These are phyloP conservation scores for Dynastes maya DNA, from an alignment of 2,888 invertebrate genomes.

Conservation along the genomic window DNA sequence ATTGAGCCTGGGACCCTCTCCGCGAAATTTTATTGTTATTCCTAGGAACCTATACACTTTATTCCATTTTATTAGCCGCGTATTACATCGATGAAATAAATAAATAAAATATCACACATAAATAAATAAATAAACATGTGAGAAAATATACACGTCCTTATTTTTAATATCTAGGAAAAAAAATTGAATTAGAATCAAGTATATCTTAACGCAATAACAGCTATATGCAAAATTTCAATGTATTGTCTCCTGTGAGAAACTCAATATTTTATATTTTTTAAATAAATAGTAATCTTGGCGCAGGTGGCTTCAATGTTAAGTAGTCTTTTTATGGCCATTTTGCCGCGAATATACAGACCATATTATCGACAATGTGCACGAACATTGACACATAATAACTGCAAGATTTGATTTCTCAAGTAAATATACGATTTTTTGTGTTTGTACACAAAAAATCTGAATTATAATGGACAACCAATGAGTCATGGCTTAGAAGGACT, in stretches of 20 bases:
- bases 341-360: slow-evolving; percentile 21
- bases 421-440: slow-evolving; percentile 14
- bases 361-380: slow-evolving; percentile 10
- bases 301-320: slow-evolving; percentile 26
- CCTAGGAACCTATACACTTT: not conserved
- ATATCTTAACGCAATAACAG: not conserved
- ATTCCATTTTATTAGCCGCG: not conserved
- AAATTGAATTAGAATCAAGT: not conserved
- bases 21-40: slow-evolving; percentile 16
- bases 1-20: slow-evolving; percentile 6
- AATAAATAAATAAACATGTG: not conserved
- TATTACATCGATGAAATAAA: not conserved
- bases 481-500: slow-evolving; percentile 18
- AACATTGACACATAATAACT: slow-evolving; percentile 32
- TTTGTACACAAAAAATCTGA: slow-evolving; percentile 19
- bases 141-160: not conserved
- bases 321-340: slow-evolving; percentile 3
- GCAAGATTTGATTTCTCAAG: slow-evolving; percentile 20
- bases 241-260: slow-evolving; percentile 16
- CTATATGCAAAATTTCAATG: slow-evolving; percentile 10
- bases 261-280: slow-evolving; percentile 16
- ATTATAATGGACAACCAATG: slow-evolving; percentile 20
- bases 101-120: not conserved
- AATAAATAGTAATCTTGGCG: slow-evolving; percentile 7
- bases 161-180: not conserved